These are phyloP conservation scores for Synergus gifuensis DNA, from an alignment of 2,888 invertebrate species.

Conservation along the genomic window DNA sequence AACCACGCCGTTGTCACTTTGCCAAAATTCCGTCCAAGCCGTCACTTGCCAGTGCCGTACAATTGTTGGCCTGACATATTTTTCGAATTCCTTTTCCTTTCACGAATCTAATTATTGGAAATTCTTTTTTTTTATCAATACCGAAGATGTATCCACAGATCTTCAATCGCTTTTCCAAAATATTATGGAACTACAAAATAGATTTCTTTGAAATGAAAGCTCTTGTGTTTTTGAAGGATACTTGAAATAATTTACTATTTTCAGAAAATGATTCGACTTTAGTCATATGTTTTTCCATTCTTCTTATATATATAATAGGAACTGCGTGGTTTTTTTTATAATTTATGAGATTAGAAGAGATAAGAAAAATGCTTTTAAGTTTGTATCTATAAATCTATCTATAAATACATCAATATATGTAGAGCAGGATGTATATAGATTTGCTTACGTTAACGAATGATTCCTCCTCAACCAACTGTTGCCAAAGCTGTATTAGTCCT, in stretches of 20 bases:
- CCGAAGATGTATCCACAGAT: no score
- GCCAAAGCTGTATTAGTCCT: constrained; percentile 20
- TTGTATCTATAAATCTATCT: neutral
- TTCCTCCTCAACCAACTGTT: constrained; percentile 61
- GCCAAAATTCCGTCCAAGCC: constrained; percentile 19
- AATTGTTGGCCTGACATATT: constrained; percentile 16
- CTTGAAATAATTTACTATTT: no score
- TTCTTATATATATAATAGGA: neutral
- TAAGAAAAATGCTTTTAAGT: no score
- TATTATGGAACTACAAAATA: no score
- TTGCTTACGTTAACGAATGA: constrained; percentile 49
- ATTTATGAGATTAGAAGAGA: no score
- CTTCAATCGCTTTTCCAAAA: no score
- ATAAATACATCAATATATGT: neutral
- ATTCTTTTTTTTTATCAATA: no score
- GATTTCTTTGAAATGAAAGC: no score
- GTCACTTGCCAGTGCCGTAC: constrained; percentile 14
- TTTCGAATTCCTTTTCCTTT: neutral
- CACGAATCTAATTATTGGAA: neutral
- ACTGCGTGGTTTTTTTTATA: neutral
- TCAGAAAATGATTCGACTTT: no score
- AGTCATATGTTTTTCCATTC: neutral
- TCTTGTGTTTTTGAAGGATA: no score
- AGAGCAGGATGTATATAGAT: constrained; percentile 21
- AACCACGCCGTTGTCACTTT: constrained; percentile 22